Percentiles rank a stretch among this genome's conserved stretches.
Evolutionary conservation across 2,888 invertebrate species (phyloP).

Genomic region (Caenorhabditis angaria): DNA sequence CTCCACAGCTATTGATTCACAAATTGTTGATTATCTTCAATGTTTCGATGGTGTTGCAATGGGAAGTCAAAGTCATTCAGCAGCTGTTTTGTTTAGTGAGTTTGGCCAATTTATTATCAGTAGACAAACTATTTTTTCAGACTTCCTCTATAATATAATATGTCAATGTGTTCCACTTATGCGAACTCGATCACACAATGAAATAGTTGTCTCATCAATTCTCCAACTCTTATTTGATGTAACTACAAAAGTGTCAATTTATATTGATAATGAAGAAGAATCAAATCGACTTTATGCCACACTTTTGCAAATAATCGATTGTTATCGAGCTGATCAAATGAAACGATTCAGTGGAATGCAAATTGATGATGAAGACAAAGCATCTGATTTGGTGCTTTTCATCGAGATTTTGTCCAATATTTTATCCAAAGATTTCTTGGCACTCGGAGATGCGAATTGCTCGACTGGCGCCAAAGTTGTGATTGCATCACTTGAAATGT

Average conservation of each 20-base stretch:
- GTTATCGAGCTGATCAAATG: conserved; percentile 48
- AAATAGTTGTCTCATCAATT: conserved; percentile 59
- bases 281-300: conserved; percentile 41
- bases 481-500: conserved; percentile 76
- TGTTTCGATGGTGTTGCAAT: conserved; percentile 78
- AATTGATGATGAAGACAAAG: conserved; percentile 52
- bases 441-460: conserved; percentile 37
- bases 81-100: conserved; percentile 76
- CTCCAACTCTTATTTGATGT: conserved; percentile 58
- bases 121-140: conserved; percentile 36
- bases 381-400: conserved; percentile 76
- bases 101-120: background rate
- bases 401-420: conserved; percentile 81
- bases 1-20: conserved; percentile 63
- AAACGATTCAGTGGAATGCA: conserved; percentile 38
- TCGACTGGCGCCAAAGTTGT: conserved; percentile 52
- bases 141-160: conserved; percentile 57
- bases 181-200: conserved; percentile 43
- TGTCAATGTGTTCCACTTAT: conserved; percentile 51
- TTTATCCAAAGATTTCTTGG: conserved; percentile 76
- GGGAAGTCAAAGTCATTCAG: conserved; percentile 77
- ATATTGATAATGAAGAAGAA: conserved; percentile 52
- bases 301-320: conserved; percentile 45
- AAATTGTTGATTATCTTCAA: conserved; percentile 82
- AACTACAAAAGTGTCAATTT: conserved; percentile 58